Percentiles rank a stretch among this genome's conserved stretches.
These are phyloP conservation scores for Porites lutea DNA, from an alignment of 64 coral and sea anemone genomes.

Conservation along the genomic window DNA sequence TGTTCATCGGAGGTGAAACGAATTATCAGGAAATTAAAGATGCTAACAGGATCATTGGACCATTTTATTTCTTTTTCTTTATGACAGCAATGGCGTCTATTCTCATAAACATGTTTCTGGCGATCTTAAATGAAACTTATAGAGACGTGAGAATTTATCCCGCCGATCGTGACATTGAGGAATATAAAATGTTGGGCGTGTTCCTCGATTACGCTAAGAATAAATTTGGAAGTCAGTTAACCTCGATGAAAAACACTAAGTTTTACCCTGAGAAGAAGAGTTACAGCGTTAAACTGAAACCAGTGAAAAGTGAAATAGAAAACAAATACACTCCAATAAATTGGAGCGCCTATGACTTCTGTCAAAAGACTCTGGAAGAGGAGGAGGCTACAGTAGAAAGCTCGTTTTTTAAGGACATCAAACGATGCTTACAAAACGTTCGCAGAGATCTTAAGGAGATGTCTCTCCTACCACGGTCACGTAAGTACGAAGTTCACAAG, in stretches of 20 bases:
- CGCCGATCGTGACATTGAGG: constrained; percentile 60
- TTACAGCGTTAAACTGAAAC: constrained; percentile 59
- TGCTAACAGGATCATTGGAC: constrained; percentile 76
- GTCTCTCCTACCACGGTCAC: constrained; percentile 51
- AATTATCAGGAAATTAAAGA: constrained; percentile 64
- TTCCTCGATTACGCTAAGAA: constrained; percentile 82
- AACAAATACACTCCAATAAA: constrained; percentile 61
- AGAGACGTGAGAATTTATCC: constrained; percentile 75
- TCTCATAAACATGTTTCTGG: constrained; percentile 93
- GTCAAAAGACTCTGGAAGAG: not conserved
- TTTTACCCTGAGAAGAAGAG: constrained; percentile 69
- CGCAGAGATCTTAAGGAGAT: constrained; percentile 71
- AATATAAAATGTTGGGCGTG: constrained; percentile 79
- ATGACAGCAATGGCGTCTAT: constrained; percentile 90
- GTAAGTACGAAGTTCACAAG: constrained; percentile 76
- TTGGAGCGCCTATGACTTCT: not conserved
- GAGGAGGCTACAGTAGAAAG: constrained; percentile 30
- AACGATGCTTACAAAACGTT: constrained; percentile 59
- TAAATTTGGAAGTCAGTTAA: constrained; percentile 40
- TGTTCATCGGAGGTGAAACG: constrained; percentile 87
- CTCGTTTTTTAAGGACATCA: constrained; percentile 55
- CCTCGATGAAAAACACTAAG: constrained; percentile 49
- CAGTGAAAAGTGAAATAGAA: not conserved
- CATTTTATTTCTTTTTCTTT: constrained; percentile 83
- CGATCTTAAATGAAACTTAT: constrained; percentile 92